These are phyloP conservation scores for Tenthredo distinguenda DNA, from an alignment of 2,888 invertebrate species.

Conservation along the genomic window DNA sequence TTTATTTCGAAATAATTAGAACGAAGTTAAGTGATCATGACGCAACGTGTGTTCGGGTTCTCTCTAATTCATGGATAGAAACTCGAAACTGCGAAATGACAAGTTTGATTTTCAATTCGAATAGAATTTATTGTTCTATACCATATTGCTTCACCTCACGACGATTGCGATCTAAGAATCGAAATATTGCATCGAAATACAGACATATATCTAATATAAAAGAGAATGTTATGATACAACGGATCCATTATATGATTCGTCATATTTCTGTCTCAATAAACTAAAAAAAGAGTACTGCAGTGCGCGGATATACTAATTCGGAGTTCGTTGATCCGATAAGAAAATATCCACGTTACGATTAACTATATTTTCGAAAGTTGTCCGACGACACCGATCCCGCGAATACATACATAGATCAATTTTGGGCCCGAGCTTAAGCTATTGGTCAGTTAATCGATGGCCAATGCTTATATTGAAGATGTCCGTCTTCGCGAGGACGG, in stretches of 20 bases:
- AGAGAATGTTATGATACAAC: neutral
- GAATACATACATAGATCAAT: neutral
- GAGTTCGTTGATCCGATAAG: neutral
- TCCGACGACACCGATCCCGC: neutral
- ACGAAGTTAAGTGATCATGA: neutral
- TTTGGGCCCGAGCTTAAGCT: neutral
- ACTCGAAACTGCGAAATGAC: neutral
- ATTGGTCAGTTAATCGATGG: constrained; percentile 5
- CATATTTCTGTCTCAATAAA: neutral
- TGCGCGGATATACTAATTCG: neutral
- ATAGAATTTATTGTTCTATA: neutral
- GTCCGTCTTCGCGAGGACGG: neutral
- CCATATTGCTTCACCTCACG: neutral
- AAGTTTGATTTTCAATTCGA: neutral
- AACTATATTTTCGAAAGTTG: constrained; percentile 9
- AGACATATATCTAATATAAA: neutral
- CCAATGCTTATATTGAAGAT: neutral
- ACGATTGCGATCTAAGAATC: neutral
- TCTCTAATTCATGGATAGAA: neutral
- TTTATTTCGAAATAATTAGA: neutral
- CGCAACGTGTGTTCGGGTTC: neutral
- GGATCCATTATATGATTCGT: neutral
- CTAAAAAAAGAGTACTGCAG: neutral
- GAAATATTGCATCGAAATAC: neutral
- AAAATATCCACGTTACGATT: neutral